A percentile compares a stretch with the other conserved stretches of the same genome.
Evolutionary conservation across 1,140 invertebrate species (phyloP).

Genomic region (Drosophila azteca): DNA sequence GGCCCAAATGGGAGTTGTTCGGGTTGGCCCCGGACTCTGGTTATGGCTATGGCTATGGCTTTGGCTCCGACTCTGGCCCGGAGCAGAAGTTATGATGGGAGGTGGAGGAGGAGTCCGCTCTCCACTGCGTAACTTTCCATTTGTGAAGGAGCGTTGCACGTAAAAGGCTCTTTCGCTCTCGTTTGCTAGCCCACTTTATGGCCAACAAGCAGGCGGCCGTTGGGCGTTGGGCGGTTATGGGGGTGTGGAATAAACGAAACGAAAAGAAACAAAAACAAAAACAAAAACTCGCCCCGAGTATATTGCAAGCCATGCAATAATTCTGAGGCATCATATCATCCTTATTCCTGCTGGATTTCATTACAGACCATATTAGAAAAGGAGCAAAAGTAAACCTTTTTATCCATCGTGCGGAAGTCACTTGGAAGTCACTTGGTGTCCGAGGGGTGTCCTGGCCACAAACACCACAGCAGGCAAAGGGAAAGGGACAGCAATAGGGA

Average conservation of each 20-base stretch:
- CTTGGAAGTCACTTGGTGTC: slow-evolving; percentile 24
- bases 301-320: slow-evolving; percentile 73
- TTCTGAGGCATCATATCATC: slow-evolving; percentile 31
- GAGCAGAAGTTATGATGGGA: slow-evolving; percentile 74
- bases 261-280: no score
- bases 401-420: slow-evolving; percentile 65
- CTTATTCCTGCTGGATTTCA: slow-evolving; percentile 31
- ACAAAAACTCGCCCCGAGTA: slow-evolving; percentile 60
- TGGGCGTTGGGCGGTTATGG: slow-evolving; percentile 3
- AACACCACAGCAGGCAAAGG: no score
- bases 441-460: slow-evolving; percentile 13
- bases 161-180: slow-evolving; percentile 54
- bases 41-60: slow-evolving; percentile 7
- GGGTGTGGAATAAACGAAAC: slow-evolving; percentile 17
- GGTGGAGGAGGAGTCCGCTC: background rate
- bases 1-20: slow-evolving; percentile 6
- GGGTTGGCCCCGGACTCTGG: no score
- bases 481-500: no score
- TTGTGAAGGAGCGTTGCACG: slow-evolving; percentile 27
- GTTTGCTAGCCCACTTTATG: slow-evolving; percentile 62
- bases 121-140: slow-evolving; percentile 68
- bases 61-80: slow-evolving; percentile 8
- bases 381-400: slow-evolving; percentile 40
- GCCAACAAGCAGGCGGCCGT: slow-evolving; percentile 13
- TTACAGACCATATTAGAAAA: slow-evolving; percentile 35